phyloP scores from a whole-genome alignment of 2,113 vertebrate genomes.

The Chionomys nivalis region DNA sequence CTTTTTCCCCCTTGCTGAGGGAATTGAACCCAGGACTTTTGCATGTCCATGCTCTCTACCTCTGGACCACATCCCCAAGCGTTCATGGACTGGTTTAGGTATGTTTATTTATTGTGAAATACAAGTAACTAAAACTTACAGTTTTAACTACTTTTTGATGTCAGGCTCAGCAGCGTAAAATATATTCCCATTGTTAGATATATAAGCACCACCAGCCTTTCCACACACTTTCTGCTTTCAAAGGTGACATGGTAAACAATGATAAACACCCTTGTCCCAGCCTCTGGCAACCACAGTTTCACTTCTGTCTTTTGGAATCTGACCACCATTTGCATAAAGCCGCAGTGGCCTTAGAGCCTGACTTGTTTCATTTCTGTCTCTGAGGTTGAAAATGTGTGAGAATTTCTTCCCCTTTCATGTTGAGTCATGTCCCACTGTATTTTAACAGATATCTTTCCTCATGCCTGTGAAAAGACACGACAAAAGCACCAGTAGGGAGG shows the following conservation, averaged over 20 bases:
- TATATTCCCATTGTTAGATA: background rate
- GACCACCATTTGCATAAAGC: background rate
- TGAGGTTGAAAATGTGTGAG: background rate
- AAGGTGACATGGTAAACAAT: background rate
- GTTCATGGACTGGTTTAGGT: background rate
- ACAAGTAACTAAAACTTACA: background rate
- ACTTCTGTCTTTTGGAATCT: background rate
- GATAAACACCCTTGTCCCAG: background rate
- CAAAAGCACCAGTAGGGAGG: background rate
- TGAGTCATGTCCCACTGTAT: background rate
- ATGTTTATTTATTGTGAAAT: slow-evolving; percentile 23
- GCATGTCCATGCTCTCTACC: background rate
- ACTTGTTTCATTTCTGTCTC: slow-evolving; percentile 11
- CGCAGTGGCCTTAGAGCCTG: background rate
- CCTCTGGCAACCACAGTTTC: background rate
- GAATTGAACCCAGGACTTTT: background rate
- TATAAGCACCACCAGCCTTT: background rate
- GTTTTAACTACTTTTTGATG: background rate
- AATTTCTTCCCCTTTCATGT: background rate
- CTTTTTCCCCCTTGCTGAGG: background rate
- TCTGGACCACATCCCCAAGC: background rate
- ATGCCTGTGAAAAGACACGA: too few species aligned
- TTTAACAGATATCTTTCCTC: background rate
- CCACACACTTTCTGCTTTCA: background rate
- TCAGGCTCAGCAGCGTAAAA: background rate